Evolutionary conservation across 2,888 invertebrate species (phyloP).

Genomic region (Patella caerulea): DNA sequence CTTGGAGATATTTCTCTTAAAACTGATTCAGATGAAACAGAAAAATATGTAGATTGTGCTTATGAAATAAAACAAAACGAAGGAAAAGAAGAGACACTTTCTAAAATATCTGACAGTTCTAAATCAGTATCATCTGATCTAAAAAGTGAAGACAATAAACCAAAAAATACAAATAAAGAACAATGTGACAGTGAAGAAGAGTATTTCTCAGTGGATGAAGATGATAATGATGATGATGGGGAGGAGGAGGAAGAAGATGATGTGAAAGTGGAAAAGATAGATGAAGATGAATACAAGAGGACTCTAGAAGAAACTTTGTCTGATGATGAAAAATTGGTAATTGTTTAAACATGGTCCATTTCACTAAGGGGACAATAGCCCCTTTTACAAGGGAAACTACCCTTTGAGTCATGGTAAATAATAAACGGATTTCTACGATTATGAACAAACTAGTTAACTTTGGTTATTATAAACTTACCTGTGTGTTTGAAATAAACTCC

Average conservation of each 20-base stretch:
- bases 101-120: not conserved
- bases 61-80: conserved; percentile 1
- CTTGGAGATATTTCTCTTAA: too few species aligned
- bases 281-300: conserved; percentile 41
- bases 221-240: conserved; percentile 17
- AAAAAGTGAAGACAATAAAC: too few species aligned
- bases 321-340: conserved; percentile 53
- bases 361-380: too few species aligned
- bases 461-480: too few species aligned
- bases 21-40: not conserved
- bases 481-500: too few species aligned
- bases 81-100: conserved; percentile 7
- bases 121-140: too few species aligned
- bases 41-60: conserved; percentile 4
- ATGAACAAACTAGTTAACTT: too few species aligned
- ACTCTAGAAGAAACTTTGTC: conserved; percentile 44
- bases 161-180: conserved; percentile 13
- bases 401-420: too few species aligned
- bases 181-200: conserved; percentile 31
- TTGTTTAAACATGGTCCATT: too few species aligned
- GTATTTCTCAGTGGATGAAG: conserved; percentile 24
- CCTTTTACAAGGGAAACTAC: too few species aligned
- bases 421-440: too few species aligned
- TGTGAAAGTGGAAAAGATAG: conserved; percentile 43
- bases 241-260: conserved; percentile 30